Conservation (phyloP, 2,888 invertebrate species). For the Drosophila robusta region DNA sequence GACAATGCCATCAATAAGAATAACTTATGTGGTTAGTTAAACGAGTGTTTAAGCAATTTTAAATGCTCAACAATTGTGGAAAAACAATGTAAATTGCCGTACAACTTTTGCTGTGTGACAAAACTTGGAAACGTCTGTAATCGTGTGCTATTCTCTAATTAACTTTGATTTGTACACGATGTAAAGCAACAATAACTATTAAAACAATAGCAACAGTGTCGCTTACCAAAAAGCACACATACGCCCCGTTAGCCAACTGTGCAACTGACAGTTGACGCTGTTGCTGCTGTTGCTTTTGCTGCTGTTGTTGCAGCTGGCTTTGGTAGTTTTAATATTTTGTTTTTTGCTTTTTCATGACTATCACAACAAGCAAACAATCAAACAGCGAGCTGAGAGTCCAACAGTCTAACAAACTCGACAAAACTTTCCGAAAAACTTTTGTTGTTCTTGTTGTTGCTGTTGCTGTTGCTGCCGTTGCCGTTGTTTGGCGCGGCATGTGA, state of each 20-base stretch:
- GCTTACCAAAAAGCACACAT: conserved; percentile 24
- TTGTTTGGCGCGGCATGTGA: conserved; percentile 57
- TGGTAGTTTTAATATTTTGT: conserved; percentile 33
- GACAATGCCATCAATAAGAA: conserved; percentile 11
- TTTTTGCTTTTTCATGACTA: conserved; percentile 42
- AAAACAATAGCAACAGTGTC: conserved; percentile 17
- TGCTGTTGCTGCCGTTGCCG: conserved; percentile 21
- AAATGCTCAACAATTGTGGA: conserved; percentile 7
- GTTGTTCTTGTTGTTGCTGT: conserved; percentile 11
- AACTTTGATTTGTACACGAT: conserved; percentile 52
- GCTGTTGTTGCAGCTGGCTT: conserved; percentile 18
- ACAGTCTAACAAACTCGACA: conserved; percentile 46
- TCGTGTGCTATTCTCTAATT: conserved; percentile 41
- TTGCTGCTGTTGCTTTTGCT: conserved; percentile 11
- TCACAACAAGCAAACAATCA: conserved; percentile 65
- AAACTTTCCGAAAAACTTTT: conserved; percentile 46
- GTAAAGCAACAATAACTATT: conserved; percentile 9
- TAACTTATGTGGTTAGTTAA: conserved; percentile 23
- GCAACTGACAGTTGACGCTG: conserved; percentile 36
- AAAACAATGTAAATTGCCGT: conserved; percentile 14
- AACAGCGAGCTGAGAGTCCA: conserved; percentile 39
- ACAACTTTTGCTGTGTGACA: conserved; percentile 21
- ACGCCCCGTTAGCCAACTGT: conserved; percentile 26
- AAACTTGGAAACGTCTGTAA: conserved; percentile 30
- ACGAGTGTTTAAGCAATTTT: conserved; percentile 20